Percentiles rank a stretch among this genome's conserved stretches.
Conservation (phyloP, 2,797 vertebrate genomes). For the Cossypha heuglini region DNA sequence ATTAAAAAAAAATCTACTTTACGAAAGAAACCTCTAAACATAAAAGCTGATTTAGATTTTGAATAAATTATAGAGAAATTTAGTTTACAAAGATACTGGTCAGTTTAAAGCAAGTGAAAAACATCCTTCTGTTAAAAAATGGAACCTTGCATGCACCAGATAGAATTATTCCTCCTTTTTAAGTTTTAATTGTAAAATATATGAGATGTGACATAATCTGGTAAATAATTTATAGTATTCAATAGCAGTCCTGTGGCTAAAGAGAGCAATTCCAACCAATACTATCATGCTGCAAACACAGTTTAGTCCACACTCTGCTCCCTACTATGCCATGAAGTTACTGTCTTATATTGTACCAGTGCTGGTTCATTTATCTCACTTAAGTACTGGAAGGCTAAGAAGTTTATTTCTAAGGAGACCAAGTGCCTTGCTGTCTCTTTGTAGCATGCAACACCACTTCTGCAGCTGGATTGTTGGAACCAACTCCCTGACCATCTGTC, state of each 20-base stretch:
- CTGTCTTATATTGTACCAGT: neutral
- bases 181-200: neutral
- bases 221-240: neutral
- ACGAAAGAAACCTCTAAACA: neutral
- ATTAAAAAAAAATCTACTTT: neutral
- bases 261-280: neutral
- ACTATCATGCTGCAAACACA: neutral
- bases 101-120: slow-evolving; percentile 27
- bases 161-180: neutral
- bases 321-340: neutral
- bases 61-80: slow-evolving; percentile 2
- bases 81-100: slow-evolving; percentile 15
- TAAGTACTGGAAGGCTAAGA: neutral
- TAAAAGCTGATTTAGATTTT: slow-evolving; percentile 3
- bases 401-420: neutral
- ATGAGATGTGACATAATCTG: neutral
- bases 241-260: neutral
- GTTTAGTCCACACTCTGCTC: neutral
- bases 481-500: neutral
- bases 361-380: neutral
- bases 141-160: neutral
- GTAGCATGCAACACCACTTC: neutral
- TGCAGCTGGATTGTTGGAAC: neutral
- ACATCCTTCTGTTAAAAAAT: neutral
- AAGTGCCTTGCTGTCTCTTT: neutral